phyloP scores from a whole-genome alignment of 2,888 invertebrate genomes.

The Drosophila borealis region DNA sequence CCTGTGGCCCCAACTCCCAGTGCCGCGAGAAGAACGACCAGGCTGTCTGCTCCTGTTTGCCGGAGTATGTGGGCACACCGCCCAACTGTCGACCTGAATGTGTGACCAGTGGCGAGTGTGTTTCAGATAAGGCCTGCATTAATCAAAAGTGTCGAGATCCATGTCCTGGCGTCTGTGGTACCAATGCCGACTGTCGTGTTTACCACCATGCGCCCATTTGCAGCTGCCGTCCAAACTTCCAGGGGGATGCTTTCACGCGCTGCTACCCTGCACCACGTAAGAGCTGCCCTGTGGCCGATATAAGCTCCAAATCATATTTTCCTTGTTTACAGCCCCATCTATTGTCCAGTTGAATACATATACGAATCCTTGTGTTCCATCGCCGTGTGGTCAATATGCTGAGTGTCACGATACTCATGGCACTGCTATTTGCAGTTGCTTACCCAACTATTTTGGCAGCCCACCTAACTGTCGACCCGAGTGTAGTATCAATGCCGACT shows the following conservation, averaged over 20 bases:
- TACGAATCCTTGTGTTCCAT: slow-evolving; percentile 89
- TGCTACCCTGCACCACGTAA: slow-evolving; percentile 86
- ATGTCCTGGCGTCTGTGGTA: slow-evolving; percentile 87
- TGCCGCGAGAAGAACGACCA: slow-evolving; percentile 87
- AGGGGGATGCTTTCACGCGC: slow-evolving; percentile 91
- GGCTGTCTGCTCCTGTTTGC: slow-evolving; percentile 88
- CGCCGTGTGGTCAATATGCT: slow-evolving; percentile 91
- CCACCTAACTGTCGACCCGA: slow-evolving; percentile 91
- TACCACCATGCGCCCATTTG: slow-evolving; percentile 92
- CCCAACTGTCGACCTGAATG: slow-evolving; percentile 90
- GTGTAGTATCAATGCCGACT: slow-evolving; percentile 90
- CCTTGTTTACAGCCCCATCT: slow-evolving; percentile 46
- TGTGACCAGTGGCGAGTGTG: slow-evolving; percentile 88
- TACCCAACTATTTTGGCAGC: slow-evolving; percentile 88
- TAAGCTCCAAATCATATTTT: background rate
- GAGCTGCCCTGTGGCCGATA: slow-evolving; percentile 27
- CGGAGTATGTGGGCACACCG: slow-evolving; percentile 87
- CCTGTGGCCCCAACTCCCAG: slow-evolving; percentile 89
- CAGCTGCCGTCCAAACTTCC: slow-evolving; percentile 88
- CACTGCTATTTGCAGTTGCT: slow-evolving; percentile 88
- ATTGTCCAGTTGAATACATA: slow-evolving; percentile 78
- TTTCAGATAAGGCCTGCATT: slow-evolving; percentile 87
- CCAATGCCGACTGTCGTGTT: slow-evolving; percentile 89
- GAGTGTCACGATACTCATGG: slow-evolving; percentile 88
- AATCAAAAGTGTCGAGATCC: slow-evolving; percentile 89